A percentile compares a stretch with the other conserved stretches of the same genome.
Evolutionary conservation across 2,113 vertebrate genomes (phyloP).

Genomic region (Pongo pygmaeus): DNA sequence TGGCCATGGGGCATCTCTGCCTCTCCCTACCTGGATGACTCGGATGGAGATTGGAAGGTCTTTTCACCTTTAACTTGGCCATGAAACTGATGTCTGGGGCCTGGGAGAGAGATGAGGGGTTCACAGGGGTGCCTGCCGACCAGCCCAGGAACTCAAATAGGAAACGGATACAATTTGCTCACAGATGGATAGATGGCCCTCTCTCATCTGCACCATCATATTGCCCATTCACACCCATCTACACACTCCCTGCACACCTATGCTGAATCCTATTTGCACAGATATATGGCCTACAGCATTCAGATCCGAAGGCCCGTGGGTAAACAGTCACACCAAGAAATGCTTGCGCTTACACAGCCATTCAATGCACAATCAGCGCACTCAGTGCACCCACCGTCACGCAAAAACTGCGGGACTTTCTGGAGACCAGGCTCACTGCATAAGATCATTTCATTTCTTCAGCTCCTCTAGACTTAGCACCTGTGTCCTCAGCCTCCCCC

Average conservation of each 20-base stretch:
- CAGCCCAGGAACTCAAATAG: neutral
- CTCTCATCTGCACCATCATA: accelerated
- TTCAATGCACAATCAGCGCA: too few relatives aligned
- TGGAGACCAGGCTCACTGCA: neutral
- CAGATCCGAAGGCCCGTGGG: accelerated
- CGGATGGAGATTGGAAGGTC: neutral
- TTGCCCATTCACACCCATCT: neutral
- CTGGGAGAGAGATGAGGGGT: neutral
- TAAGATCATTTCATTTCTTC: neutral
- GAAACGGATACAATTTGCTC: neutral
- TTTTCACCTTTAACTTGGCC: conserved; percentile 11
- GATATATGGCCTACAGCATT: neutral
- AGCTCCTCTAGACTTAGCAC: neutral
- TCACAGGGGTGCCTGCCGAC: neutral
- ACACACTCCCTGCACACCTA: accelerated
- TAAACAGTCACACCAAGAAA: neutral
- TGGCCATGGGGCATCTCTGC: neutral
- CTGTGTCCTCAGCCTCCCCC: neutral
- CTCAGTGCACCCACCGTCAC: accelerated
- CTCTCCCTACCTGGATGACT: neutral
- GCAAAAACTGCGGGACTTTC: neutral
- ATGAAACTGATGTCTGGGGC: neutral
- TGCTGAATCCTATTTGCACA: neutral
- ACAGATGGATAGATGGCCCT: neutral
- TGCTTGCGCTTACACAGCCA: accelerated